Conservation (phyloP, 2,113 vertebrate species). For the Bubalus kerabau region DNA sequence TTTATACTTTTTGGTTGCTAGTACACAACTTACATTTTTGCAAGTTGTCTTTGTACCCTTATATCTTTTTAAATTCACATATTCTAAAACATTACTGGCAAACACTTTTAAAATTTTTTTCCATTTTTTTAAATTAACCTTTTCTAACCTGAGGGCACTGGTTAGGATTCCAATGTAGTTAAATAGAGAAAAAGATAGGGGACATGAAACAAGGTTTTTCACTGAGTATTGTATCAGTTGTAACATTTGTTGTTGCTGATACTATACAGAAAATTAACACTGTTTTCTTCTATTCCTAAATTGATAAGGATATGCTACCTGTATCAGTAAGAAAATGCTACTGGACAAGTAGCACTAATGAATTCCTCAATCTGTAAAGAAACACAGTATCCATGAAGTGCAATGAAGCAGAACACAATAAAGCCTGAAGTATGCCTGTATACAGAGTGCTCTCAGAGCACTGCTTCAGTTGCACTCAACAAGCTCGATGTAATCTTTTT, state of each 20-base stretch:
- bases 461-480: neutral
- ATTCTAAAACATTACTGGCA: neutral
- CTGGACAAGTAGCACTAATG: neutral
- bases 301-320: neutral
- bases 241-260: neutral
- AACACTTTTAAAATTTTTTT: neutral
- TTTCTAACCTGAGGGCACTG: neutral
- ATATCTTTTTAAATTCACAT: neutral
- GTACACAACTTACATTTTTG: neutral
- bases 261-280: neutral
- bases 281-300: neutral
- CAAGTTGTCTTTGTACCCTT: neutral
- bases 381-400: too few species aligned
- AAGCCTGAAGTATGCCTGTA: fast-evolving
- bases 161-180: neutral
- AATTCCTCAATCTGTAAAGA: neutral
- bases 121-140: neutral
- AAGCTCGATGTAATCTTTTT: neutral
- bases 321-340: neutral
- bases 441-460: neutral
- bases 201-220: neutral
- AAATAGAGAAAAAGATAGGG: neutral
- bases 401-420: neutral
- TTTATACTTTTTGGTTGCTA: neutral
- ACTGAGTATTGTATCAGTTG: neutral